phyloP scores from a whole-genome alignment of 2,113 vertebrate species.

The Nothocercus julius region DNA sequence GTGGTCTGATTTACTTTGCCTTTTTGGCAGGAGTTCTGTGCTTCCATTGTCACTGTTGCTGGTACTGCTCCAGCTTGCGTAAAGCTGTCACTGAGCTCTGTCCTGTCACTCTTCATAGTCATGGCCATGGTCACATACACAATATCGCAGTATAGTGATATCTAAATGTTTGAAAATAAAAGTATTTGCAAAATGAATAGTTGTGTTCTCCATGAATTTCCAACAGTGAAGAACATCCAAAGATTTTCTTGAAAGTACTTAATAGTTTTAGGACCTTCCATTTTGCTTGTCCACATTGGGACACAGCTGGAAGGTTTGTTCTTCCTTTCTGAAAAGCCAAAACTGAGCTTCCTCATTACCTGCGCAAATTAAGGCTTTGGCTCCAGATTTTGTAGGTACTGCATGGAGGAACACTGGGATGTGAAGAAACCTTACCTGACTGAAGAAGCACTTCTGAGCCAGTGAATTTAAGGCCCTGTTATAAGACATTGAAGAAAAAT shows the following conservation, averaged over 20 bases:
- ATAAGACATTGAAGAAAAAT: not conserved
- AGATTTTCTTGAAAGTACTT: not conserved
- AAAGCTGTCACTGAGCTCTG: not conserved
- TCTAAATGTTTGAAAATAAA: rapidly evolving
- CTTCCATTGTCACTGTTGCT: not conserved
- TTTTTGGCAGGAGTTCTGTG: not conserved
- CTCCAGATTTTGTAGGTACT: not conserved
- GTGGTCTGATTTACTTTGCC: not conserved
- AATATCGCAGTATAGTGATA: not conserved
- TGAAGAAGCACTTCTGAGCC: not conserved
- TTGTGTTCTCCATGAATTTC: not conserved
- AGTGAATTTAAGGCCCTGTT: not conserved
- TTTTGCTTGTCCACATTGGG: not conserved
- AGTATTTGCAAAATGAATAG: rapidly evolving
- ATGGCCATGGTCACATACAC: not conserved
- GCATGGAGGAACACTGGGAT: not conserved
- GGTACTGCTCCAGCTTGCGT: not conserved
- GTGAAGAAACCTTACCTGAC: not conserved
- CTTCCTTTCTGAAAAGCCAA: not conserved
- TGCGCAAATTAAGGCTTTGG: not conserved
- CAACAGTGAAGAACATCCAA: not conserved
- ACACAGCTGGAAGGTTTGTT: not conserved
- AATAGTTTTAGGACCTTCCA: not conserved
- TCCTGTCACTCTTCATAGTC: not conserved
- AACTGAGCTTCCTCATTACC: not conserved